A percentile compares a stretch with the other conserved stretches of the same genome.
These are phyloP conservation scores for Ficedula albicollis DNA, from an alignment of 2,797 vertebrate genomes.

Conservation along the genomic window DNA sequence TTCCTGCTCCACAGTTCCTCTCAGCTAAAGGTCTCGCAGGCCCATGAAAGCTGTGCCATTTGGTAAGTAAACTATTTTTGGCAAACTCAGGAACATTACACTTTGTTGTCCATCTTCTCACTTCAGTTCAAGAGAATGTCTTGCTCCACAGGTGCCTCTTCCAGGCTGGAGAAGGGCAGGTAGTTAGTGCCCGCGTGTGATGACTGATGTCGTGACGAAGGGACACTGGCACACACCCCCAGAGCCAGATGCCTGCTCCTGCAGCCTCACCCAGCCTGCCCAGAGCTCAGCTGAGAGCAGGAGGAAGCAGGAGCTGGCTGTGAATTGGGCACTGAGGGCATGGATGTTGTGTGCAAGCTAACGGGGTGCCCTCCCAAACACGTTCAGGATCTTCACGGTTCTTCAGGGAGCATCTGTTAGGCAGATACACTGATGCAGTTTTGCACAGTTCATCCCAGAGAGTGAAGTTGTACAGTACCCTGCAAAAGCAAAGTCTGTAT, in stretches of 20 bases:
- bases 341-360: accelerated
- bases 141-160: background rate
- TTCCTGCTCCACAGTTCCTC: slow-evolving; percentile 33
- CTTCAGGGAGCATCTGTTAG: background rate
- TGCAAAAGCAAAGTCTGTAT: background rate
- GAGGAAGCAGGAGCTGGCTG: background rate
- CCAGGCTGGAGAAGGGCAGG: background rate
- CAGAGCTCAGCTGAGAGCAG: accelerated
- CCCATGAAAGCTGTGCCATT: accelerated
- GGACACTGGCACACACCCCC: background rate
- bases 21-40: background rate
- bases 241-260: background rate
- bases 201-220: background rate
- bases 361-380: accelerated
- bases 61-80: background rate
- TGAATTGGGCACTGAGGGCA: background rate
- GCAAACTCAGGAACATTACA: background rate
- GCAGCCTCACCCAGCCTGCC: background rate
- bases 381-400: accelerated
- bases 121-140: background rate
- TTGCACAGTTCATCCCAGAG: background rate
- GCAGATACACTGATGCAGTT: background rate
- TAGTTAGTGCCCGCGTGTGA: accelerated
- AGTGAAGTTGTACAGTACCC: background rate
- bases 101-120: background rate